Evolutionary conservation across 2,113 vertebrate species (phyloP), one percentile per base, ranked within the genome.

Genomic region (Dromiciops gliroides): DNA sequence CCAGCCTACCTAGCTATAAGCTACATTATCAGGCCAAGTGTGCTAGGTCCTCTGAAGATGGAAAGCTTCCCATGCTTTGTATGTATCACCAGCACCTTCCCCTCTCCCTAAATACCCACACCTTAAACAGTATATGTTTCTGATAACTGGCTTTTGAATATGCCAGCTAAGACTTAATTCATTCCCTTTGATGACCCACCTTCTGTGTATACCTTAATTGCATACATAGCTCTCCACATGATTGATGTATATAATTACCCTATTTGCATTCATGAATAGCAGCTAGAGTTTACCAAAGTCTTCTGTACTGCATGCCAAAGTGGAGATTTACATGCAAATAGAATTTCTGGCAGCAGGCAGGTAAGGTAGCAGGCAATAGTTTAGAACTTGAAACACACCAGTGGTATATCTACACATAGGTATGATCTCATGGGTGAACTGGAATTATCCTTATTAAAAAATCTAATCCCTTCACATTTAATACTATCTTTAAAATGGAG

Each of bases 181-280:
- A 44, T 8, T 83, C 37, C 67, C n/a, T 83, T 44, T 83, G n/a
- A 7, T 83, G n/a, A n/a, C 2, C 2, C 16, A 44, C n/a, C 67
- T 83, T 83, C 19, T 44, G 67, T 83, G 23, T 83, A 83, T 83
- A 83, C n/a, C 67, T 83, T 83, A 83, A 83, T 83, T 83, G 67
- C n/a, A 83, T 44, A 83, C 67, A 83, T 83, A 44, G n/a, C n/a
- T 44, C 67, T 83, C n/a, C 19, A 44, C 16, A 83, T 44, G 67
- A 83, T 83, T 44, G 67, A 83, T 83, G n/a, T 83, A 83, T 83
- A 83, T 83, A 83, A 83, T 83, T 83, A 83, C n/a, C 67, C 67
- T 83, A 83, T 83, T 83, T 83, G 67, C 37, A 83, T 83, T 83
- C 67, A 83, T 83, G 67, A 83, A 83, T n/a, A 44, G 67, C n/a